Percentiles rank a stretch among this genome's conserved stretches.
Conservation (phyloP, 2,113 vertebrate genomes). For the Heptranchias perlo region DNA sequence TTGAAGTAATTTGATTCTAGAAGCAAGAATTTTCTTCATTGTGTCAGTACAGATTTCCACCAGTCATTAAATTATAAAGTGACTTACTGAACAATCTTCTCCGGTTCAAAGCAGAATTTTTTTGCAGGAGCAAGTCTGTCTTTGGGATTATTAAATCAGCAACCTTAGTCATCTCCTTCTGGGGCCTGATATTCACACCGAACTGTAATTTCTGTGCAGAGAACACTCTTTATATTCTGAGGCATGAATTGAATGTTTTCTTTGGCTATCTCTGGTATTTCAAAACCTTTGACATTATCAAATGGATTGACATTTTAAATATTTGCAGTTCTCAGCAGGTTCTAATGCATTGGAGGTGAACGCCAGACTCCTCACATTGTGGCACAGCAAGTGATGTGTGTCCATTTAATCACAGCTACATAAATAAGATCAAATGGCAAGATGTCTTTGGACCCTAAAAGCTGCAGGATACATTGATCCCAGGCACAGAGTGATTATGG, state of each 20-base stretch:
- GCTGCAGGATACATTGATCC: slow-evolving; percentile 43
- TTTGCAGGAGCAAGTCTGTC: slow-evolving; percentile 39
- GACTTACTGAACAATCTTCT: slow-evolving; percentile 13
- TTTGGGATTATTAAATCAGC: slow-evolving; percentile 51
- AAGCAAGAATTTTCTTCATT: slow-evolving; percentile 35
- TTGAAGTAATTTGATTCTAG: not conserved
- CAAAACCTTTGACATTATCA: slow-evolving; percentile 79
- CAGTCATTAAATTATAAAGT: slow-evolving; percentile 37
- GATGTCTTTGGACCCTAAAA: slow-evolving; percentile 61
- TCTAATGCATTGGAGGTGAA: slow-evolving; percentile 73
- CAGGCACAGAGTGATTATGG: slow-evolving; percentile 12
- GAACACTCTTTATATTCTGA: slow-evolving; percentile 59
- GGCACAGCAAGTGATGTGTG: slow-evolving; percentile 69
- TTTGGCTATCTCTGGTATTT: slow-evolving; percentile 70
- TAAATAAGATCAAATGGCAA: slow-evolving; percentile 69
- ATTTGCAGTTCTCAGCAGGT: slow-evolving; percentile 78
- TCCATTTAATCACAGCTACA: slow-evolving; percentile 69
- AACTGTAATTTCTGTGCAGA: slow-evolving; percentile 48
- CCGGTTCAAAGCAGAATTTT: slow-evolving; percentile 44
- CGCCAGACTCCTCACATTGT: slow-evolving; percentile 52
- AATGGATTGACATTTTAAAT: slow-evolving; percentile 90
- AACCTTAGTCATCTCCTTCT: slow-evolving; percentile 48
- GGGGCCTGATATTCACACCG: slow-evolving; percentile 46
- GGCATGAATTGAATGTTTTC: slow-evolving; percentile 50
- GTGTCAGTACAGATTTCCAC: slow-evolving; percentile 39